Conservation (phyloP, 2,888 invertebrate genomes). For the Drosophila neotestacea region DNA sequence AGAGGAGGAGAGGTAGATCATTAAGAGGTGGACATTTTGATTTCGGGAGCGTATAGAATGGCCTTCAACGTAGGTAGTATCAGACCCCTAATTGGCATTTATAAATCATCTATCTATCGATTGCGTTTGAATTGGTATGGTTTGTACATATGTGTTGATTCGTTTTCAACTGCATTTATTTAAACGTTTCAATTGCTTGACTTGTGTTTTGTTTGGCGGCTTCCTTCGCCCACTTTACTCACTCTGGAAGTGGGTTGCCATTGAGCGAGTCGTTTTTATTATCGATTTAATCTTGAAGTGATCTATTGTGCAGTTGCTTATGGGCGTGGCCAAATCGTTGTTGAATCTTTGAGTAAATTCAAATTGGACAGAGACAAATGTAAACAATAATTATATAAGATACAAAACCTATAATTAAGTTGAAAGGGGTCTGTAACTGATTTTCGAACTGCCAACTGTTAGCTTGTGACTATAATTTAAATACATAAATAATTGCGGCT, state of each 20-base stretch:
- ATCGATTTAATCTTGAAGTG: slow-evolving; percentile 67
- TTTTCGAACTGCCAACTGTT: slow-evolving; percentile 4
- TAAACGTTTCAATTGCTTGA: slow-evolving; percentile 71
- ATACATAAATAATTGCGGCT: slow-evolving; percentile 31
- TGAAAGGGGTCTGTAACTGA: neutral
- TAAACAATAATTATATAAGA: slow-evolving; percentile 46
- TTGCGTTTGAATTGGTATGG: slow-evolving; percentile 51
- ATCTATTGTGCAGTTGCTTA: slow-evolving; percentile 60
- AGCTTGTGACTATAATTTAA: slow-evolving; percentile 46
- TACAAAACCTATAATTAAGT: slow-evolving; percentile 21
- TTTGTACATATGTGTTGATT: slow-evolving; percentile 63
- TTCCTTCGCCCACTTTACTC: neutral
- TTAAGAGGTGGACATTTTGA: no score
- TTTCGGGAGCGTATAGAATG: no score
- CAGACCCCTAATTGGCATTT: neutral
- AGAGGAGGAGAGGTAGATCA: no score
- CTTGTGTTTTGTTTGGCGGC: slow-evolving; percentile 48
- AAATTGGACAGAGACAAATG: slow-evolving; percentile 25
- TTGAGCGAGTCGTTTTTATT: slow-evolving; percentile 23
- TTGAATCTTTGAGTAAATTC: slow-evolving; percentile 22
- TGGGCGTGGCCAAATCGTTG: slow-evolving; percentile 27
- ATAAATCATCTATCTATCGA: slow-evolving; percentile 37
- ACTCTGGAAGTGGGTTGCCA: neutral
- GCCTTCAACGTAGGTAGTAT: no score
- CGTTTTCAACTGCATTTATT: slow-evolving; percentile 69